Conservation (phyloP, 2,113 vertebrate genomes). For the Litocranius walleri region DNA sequence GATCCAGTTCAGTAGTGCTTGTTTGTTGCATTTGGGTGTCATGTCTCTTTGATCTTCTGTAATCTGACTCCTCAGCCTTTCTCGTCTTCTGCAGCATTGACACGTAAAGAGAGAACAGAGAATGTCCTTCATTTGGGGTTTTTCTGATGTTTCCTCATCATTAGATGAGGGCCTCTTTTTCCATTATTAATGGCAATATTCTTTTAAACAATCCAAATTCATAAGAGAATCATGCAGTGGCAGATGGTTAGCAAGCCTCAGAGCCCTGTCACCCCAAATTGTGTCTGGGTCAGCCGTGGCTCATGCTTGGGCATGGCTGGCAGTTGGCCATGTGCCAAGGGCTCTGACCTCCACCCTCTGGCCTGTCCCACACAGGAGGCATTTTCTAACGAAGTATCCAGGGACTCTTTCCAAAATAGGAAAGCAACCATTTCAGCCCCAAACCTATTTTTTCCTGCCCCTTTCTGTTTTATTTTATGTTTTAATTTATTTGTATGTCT, state of each 20-base stretch:
- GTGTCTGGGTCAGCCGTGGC: neutral
- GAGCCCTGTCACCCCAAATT: neutral
- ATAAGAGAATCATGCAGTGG: neutral
- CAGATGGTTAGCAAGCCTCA: neutral
- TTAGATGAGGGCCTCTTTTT: neutral
- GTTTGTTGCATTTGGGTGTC: neutral
- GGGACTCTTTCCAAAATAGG: neutral
- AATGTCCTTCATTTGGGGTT: neutral
- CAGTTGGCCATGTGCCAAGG: neutral
- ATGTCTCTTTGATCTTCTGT: neutral
- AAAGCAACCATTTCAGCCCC: neutral
- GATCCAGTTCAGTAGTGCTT: neutral
- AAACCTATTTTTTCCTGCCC: neutral
- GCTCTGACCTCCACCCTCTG: neutral
- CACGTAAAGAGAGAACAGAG: neutral
- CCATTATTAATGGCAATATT: neutral
- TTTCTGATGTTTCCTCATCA: neutral
- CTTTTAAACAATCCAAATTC: neutral
- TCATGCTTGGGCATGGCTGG: neutral
- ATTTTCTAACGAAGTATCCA: neutral
- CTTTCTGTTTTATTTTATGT: neutral
- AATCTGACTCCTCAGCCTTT: neutral
- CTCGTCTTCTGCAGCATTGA: neutral
- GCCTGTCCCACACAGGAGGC: neutral
- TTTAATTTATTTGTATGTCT: neutral